A percentile compares a stretch with the other conserved stretches of the same genome.
Evolutionary conservation across 2,888 invertebrate species (phyloP).

Genomic region (Ectropis crepuscularia): DNA sequence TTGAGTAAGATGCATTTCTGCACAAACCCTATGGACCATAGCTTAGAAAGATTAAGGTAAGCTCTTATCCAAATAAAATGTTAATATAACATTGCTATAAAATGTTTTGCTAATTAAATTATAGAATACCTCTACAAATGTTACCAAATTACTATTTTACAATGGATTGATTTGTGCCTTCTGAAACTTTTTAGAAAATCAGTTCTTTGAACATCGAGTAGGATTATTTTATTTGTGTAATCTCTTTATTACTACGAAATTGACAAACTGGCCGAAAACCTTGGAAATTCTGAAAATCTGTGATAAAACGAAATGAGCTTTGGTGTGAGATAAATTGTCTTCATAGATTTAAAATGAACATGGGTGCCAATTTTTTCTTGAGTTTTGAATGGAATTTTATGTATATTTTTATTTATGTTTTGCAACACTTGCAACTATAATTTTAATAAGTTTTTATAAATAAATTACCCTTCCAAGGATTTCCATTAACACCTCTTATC

Average conservation of each 20-base stretch:
- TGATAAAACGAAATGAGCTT: constrained; percentile 61
- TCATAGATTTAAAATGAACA: constrained; percentile 43
- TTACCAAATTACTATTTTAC: constrained; percentile 66
- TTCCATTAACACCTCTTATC: constrained; percentile 67
- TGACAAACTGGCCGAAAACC: constrained; percentile 51
- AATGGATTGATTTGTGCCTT: constrained; percentile 62
- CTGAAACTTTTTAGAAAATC: constrained; percentile 48
- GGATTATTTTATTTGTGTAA: constrained; percentile 53
- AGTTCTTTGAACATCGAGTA: constrained; percentile 46
- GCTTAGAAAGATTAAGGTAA: constrained; percentile 30
- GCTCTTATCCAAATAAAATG: constrained; percentile 38
- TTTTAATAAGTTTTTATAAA: constrained; percentile 62
- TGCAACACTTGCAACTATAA: constrained; percentile 59
- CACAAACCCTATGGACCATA: constrained; percentile 39
- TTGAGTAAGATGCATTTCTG: constrained; percentile 28
- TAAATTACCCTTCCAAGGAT: constrained; percentile 64
- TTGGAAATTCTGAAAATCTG: constrained; percentile 66
- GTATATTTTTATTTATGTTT: constrained; percentile 65
- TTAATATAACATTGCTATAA: constrained; percentile 34
- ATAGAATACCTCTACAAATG: constrained; percentile 57
- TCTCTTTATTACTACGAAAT: constrained; percentile 53
- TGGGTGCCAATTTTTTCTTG: constrained; percentile 71
- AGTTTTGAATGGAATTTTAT: constrained; percentile 66
- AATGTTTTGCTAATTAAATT: constrained; percentile 39
- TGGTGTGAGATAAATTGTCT: constrained; percentile 49